Percentiles rank a stretch among this genome's conserved stretches.
Conservation (phyloP, 2,113 vertebrate genomes). For the Uria lomvia region DNA sequence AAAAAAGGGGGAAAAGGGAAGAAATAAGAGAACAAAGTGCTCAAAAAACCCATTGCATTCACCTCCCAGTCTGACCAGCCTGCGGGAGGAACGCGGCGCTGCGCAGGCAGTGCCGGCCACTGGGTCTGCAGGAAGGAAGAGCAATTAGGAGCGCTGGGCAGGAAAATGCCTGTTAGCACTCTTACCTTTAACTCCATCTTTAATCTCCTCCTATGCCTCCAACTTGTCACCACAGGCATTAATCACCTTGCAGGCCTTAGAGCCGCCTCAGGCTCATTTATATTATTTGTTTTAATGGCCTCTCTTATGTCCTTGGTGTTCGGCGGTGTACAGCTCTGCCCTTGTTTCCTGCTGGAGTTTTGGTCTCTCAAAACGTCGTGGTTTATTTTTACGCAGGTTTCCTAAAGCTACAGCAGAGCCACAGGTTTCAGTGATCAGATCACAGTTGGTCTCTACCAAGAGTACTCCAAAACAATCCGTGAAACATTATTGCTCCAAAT, state of each 20-base stretch:
- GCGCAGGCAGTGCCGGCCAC: background rate
- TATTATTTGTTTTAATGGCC: conserved; percentile 31
- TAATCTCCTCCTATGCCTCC: conserved; percentile 60
- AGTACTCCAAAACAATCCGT: background rate
- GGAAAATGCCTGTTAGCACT: conserved; percentile 64
- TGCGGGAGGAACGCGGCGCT: background rate
- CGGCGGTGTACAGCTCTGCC: background rate
- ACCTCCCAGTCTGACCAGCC: background rate
- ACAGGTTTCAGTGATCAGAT: background rate
- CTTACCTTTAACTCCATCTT: conserved; percentile 62
- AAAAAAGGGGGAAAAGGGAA: background rate
- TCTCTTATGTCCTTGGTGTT: background rate
- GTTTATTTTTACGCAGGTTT: conserved; percentile 6
- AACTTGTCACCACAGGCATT: conserved; percentile 64
- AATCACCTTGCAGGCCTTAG: conserved; percentile 47
- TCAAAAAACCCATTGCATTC: background rate
- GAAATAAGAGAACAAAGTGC: background rate
- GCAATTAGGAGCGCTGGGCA: conserved; percentile 35
- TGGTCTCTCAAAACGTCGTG: background rate
- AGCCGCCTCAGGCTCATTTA: conserved; percentile 39
- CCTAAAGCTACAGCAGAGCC: background rate
- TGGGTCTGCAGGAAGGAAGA: conserved; percentile 42
- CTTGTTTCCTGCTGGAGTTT: background rate
- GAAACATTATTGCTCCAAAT: conserved; percentile 6
- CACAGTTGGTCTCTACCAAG: background rate